Base-by-base conservation (phyloP, 2,113 vertebrate genomes). In the Leptosomus discolor region DNA sequence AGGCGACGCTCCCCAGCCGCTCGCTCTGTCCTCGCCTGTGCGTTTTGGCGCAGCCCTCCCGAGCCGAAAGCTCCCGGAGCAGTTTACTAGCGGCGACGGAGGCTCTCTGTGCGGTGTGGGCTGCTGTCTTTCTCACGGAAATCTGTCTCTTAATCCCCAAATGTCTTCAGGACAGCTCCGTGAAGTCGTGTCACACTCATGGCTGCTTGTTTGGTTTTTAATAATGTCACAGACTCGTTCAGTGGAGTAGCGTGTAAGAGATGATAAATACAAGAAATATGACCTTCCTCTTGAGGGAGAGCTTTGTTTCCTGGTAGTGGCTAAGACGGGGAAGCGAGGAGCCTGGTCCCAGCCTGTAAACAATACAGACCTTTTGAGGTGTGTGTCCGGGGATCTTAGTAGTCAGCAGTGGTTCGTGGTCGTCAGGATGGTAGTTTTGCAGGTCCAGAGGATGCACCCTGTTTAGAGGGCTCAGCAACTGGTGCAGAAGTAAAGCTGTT, bases 1-100 rank as follows among this genome's bases (percentile, higher is more conserved):
- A 7, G 75, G 34, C 34, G 18, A 7, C n/a, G 7, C 60, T 67
- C 11, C 27, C n/a, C 27, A n/a, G n/a, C n/a, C 41, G 2, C 48
- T 70, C 39, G 8, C 11, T 8, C 16, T 6, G 19, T 5, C 11
- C 22, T 43, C 5, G 32, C 17, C 50, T 4, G 19, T 6, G 51
- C 51, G 32, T 11, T 32, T 8, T 27, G 67, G 23, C n/a, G 30
- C 26, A 8, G 48, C 56, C 69, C 60, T 30, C 18, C 51, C 3
- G 5, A 11, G 15, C 11, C n/a, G 9, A 39, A 3, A 15, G 67
- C n/a, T 20, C 23, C 51, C 11, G n/a, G 48, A n/a, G 75, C 36
- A 0, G 0, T 19, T n/a, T 53, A 1, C 19, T 34, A 7, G 34
- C 5, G n/a, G 20, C 21, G 30, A 2, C 2, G 69, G 32, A 27